Evolutionary conservation across 2,888 invertebrate species (phyloP).

Genomic region (Metopia argyrocephala): DNA sequence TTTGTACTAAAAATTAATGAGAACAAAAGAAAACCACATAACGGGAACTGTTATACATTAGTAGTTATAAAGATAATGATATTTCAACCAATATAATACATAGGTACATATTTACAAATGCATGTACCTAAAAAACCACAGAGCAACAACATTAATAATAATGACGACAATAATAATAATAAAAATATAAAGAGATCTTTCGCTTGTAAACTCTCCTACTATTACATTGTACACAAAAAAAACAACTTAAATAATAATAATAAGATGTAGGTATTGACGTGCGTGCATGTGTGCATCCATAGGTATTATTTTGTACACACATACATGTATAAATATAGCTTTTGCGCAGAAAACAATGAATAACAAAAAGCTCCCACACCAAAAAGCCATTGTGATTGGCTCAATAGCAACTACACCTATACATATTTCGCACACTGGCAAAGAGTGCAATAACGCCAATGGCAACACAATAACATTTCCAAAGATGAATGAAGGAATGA

Average conservation of each 20-base stretch:
- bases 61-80: not conserved
- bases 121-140: no score
- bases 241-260: not conserved
- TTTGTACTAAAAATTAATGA: no score
- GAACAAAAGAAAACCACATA: not conserved
- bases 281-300: no score
- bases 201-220: not conserved
- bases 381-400: conserved; percentile 77
- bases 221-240: not conserved
- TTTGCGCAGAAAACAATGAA: conserved; percentile 71
- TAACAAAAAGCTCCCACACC: conserved; percentile 76
- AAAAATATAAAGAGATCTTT: no score
- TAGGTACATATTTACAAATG: no score
- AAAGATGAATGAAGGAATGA: conserved; percentile 46
- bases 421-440: conserved; percentile 58
- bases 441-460: conserved; percentile 65
- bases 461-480: conserved; percentile 60
- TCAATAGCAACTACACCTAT: conserved; percentile 69
- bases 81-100: not conserved
- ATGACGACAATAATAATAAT: no score
- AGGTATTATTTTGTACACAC: not conserved
- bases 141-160: no score
- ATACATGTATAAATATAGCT: conserved; percentile 63
- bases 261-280: not conserved
- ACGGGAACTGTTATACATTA: not conserved